A percentile compares a stretch with the other conserved stretches of the same genome.
Evolutionary conservation across 1,140 invertebrate species (phyloP).

Genomic region (Drosophila hydei): DNA sequence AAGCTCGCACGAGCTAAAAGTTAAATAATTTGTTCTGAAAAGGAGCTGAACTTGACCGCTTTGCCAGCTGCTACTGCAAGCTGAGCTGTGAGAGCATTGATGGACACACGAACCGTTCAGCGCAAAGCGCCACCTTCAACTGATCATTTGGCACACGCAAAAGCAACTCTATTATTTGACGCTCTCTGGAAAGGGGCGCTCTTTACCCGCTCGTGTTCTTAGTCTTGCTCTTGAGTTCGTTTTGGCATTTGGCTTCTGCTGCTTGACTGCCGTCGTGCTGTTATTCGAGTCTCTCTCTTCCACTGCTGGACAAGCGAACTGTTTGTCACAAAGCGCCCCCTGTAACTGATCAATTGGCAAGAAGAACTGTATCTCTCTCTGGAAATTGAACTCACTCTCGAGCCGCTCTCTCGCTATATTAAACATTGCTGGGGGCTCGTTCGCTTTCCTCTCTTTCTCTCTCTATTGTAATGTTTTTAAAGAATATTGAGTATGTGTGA

Average conservation of each 20-base stretch:
- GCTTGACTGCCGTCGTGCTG: too few species aligned
- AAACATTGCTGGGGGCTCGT: neutral
- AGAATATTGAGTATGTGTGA: neutral
- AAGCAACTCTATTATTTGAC: slow-evolving; percentile 13
- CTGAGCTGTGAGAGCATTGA: slow-evolving; percentile 4
- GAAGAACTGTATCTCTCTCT: neutral
- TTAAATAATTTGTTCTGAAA: slow-evolving; percentile 22
- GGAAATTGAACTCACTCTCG: too few species aligned
- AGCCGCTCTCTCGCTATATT: slow-evolving; percentile 8
- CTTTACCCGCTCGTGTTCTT: neutral
- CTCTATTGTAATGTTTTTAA: neutral
- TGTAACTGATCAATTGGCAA: too few species aligned
- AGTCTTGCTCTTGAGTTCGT: slow-evolving; percentile 2
- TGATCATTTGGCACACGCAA: slow-evolving; percentile 42
- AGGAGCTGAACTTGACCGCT: slow-evolving; percentile 76
- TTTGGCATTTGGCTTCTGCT: too few species aligned
- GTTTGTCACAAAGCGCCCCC: too few species aligned
- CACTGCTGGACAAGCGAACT: too few species aligned
- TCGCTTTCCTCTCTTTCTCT: neutral
- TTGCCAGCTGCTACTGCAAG: slow-evolving; percentile 39
- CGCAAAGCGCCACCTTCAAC: slow-evolving; percentile 66
- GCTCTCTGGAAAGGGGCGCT: slow-evolving; percentile 9
- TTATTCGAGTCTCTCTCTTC: too few species aligned
- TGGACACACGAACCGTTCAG: slow-evolving; percentile 51
- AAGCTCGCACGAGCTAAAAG: neutral